These are phyloP conservation scores for Lanius ludovicianus DNA, from an alignment of 2,113 vertebrate genomes.

Conservation along the genomic window DNA sequence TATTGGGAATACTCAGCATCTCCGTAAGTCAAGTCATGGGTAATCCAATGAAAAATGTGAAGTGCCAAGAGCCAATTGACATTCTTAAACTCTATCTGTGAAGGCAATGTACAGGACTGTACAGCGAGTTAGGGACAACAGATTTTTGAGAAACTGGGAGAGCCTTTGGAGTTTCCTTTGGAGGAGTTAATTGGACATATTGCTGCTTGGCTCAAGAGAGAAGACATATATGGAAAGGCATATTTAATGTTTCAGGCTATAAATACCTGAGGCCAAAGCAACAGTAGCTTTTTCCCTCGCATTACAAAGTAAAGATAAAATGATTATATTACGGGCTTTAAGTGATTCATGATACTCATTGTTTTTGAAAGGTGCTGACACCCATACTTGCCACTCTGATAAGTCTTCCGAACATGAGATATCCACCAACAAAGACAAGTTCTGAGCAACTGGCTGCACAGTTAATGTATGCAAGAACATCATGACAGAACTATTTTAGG, in stretches of 20 bases:
- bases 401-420: background rate
- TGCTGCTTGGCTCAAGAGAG: background rate
- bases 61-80: background rate
- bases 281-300: background rate
- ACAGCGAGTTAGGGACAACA: background rate
- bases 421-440: background rate
- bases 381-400: background rate
- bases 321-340: background rate
- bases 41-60: background rate
- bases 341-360: constrained; percentile 1
- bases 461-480: background rate
- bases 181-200: background rate
- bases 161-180: background rate
- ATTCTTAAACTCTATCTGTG: background rate
- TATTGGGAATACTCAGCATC: background rate
- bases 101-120: background rate
- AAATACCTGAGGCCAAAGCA: background rate
- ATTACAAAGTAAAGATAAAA: background rate
- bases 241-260: background rate
- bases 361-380: constrained; percentile 37
- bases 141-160: background rate
- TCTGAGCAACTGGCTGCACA: background rate
- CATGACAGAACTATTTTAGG: background rate
- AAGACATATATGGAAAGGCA: background rate
- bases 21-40: accelerated